phyloP scores from a whole-genome alignment of 2,113 vertebrate species.

The Bujurquina vittata region DNA sequence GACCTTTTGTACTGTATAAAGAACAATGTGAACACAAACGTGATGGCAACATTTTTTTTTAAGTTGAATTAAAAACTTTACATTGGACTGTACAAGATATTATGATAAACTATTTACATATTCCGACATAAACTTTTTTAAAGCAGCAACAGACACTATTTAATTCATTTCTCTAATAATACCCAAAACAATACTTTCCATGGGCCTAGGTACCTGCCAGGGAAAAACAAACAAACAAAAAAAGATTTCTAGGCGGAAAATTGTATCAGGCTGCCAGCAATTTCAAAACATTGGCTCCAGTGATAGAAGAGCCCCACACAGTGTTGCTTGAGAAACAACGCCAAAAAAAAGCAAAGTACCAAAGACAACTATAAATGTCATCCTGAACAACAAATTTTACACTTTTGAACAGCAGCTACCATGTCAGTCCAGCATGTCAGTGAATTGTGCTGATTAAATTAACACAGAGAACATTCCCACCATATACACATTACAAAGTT shows the following conservation, averaged over 20 bases:
- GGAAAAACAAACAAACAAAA: conserved; percentile 59
- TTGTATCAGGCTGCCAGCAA: conserved; percentile 85
- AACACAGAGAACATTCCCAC: conserved; percentile 98
- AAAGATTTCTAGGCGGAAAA: conserved; percentile 86
- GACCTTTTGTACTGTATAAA: conserved; percentile 89
- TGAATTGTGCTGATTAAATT: conserved; percentile 99
- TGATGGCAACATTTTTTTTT: conserved; percentile 91
- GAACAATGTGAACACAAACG: conserved; percentile 94
- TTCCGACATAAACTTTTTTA: conserved; percentile 97
- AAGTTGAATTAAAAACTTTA: conserved; percentile 99
- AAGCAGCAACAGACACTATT: conserved; percentile 99
- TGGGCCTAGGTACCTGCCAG: conserved; percentile 93
- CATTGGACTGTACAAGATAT: conserved; percentile 99
- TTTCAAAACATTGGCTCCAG: conserved; percentile 81
- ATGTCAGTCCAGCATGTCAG: conserved; percentile 99
- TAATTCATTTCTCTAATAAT: conserved; percentile 89
- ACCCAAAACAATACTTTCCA: conserved; percentile 91
- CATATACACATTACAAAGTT: conserved; percentile 98
- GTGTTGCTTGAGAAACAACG: conserved; percentile 90
- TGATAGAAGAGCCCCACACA: conserved; percentile 85
- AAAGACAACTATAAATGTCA: conserved; percentile 86
- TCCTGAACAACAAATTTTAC: conserved; percentile 84
- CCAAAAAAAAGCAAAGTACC: conserved; percentile 89
- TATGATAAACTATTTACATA: conserved; percentile 99
- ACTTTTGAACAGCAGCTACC: conserved; percentile 92